phyloP scores from a whole-genome alignment of 2,797 vertebrate species.

The Parotocinclus haroldoi region DNA sequence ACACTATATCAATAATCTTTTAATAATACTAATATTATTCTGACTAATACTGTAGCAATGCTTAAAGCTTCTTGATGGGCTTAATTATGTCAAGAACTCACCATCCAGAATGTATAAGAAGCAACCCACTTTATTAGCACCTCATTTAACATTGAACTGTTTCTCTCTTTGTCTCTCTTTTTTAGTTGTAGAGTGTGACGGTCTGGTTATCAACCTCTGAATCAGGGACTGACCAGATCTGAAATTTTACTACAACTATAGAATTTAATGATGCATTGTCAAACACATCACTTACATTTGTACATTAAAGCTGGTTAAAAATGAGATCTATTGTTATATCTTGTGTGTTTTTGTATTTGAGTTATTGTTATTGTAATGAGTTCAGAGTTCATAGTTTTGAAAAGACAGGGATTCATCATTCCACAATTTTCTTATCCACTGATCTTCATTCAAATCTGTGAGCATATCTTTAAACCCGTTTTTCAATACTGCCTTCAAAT shows the following conservation, averaged over 20 bases:
- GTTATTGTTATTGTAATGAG: neutral
- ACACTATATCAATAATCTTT: neutral
- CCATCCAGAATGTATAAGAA: too few relatives aligned
- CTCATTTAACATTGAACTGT: constrained; percentile 21
- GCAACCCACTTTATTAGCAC: neutral
- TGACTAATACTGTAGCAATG: too few relatives aligned
- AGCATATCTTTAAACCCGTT: too few relatives aligned
- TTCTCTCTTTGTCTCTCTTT: constrained; percentile 15
- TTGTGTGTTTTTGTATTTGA: neutral
- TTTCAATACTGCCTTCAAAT: too few relatives aligned
- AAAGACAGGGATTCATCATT: too few relatives aligned
- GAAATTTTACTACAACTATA: constrained; percentile 60
- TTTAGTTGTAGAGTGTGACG: constrained; percentile 64
- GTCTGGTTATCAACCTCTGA: constrained; percentile 65
- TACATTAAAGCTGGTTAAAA: neutral
- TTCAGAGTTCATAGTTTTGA: neutral
- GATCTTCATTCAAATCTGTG: too few relatives aligned
- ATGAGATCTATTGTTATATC: neutral
- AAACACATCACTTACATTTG: neutral
- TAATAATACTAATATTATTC: too few relatives aligned
- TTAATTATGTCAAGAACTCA: too few relatives aligned
- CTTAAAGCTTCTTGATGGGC: too few relatives aligned
- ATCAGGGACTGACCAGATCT: constrained; percentile 60
- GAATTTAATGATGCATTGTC: neutral
- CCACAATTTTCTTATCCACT: too few relatives aligned